Conservation (phyloP, 2,797 vertebrate genomes). For the Mus minutoides region DNA sequence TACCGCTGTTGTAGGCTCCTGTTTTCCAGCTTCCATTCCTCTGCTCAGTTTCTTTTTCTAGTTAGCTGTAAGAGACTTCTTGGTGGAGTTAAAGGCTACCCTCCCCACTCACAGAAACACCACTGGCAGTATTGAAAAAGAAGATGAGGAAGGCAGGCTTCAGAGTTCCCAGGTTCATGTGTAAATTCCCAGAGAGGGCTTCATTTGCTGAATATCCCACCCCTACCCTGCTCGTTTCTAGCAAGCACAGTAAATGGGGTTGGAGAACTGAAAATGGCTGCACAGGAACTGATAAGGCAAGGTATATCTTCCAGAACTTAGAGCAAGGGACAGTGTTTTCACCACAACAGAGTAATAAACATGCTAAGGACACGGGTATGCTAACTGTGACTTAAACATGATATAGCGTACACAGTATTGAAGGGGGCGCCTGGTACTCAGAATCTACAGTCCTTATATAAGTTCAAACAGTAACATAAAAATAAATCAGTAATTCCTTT, state of each 20-base stretch:
- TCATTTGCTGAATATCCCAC: background rate
- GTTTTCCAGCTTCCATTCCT: background rate
- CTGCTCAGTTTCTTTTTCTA: background rate
- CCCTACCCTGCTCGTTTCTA: background rate
- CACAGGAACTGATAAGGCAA: background rate
- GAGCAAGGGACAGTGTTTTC: background rate
- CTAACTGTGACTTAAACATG: background rate
- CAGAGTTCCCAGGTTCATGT: conserved; percentile 58
- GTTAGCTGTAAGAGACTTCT: background rate
- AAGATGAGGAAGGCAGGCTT: conserved; percentile 40
- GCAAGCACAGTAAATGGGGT: conserved; percentile 7
- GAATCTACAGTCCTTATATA: background rate
- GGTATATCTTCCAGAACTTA: background rate
- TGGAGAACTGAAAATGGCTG: conserved; percentile 71
- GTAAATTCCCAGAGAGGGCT: conserved; percentile 60
- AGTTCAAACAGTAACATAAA: background rate
- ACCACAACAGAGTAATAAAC: background rate
- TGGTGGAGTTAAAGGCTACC: background rate
- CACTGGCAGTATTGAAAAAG: background rate
- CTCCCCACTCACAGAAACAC: background rate
- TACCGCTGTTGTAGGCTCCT: background rate
- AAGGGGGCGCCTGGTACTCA: background rate
- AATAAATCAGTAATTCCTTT: background rate
- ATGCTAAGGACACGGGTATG: background rate
- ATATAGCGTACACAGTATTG: background rate